These are phyloP conservation scores for Glaucidium brasilianum DNA, from an alignment of 2,113 vertebrate genomes.

Conservation along the genomic window DNA sequence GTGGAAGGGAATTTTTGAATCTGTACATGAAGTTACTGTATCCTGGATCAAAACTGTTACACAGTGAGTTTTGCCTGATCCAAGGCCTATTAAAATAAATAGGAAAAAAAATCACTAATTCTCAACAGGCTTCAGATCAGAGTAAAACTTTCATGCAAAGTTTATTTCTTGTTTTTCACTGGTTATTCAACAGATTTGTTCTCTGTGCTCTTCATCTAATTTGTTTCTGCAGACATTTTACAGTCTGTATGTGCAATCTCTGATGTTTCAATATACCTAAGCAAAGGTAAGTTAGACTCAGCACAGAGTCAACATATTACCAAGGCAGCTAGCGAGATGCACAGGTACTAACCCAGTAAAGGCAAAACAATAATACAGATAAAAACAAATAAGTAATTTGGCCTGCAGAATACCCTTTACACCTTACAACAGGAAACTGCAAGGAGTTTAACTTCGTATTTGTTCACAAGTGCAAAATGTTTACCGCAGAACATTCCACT, in stretches of 20 bases:
- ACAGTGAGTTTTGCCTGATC: not conserved
- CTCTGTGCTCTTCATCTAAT: not conserved
- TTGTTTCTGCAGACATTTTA: not conserved
- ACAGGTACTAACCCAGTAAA: not conserved
- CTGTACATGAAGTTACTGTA: not conserved
- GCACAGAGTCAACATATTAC: not conserved
- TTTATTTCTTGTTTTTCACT: not conserved
- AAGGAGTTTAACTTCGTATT: not conserved
- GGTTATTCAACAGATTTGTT: not conserved
- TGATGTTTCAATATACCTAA: not conserved
- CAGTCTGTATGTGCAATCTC: not conserved
- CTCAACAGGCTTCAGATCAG: not conserved
- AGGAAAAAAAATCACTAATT: not conserved
- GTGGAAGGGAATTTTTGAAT: not conserved
- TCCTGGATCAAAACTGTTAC: not conserved
- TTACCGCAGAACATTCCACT: not conserved
- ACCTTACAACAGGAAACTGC: not conserved
- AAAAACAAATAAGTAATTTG: not conserved
- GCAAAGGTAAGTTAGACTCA: not conserved
- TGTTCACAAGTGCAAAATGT: not conserved
- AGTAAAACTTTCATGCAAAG: not conserved
- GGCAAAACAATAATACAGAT: not conserved
- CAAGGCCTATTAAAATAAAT: not conserved
- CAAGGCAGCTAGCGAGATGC: not conserved
- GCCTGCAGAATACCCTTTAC: not conserved